phyloP scores from a whole-genome alignment of 2,797 vertebrate species.

The Sylvia borin region DNA sequence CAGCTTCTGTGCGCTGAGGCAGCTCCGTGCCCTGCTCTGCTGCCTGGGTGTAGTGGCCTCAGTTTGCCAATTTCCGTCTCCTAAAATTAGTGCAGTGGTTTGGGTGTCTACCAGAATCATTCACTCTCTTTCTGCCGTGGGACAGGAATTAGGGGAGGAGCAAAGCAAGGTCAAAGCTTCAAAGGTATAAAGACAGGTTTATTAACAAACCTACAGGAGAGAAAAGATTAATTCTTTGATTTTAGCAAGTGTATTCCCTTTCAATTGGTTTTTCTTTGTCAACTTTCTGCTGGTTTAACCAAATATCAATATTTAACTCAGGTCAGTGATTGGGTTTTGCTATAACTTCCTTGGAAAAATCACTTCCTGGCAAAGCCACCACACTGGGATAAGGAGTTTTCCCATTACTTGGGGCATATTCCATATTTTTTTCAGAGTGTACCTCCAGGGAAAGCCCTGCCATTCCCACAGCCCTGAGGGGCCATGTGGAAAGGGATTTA shows the following conservation, averaged over 20 bases:
- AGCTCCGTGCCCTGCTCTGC: not conserved
- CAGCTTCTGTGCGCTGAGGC: not conserved
- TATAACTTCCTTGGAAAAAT: not conserved
- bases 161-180: not conserved
- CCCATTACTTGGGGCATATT: not conserved
- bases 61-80: not conserved
- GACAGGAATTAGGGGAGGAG: no score
- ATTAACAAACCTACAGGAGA: not conserved
- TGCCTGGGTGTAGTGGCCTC: not conserved
- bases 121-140: no score
- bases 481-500: not conserved
- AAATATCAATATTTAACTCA: not conserved
- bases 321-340: not conserved
- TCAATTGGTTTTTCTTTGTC: no score
- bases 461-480: fast-evolving
- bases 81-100: not conserved
- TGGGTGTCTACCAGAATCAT: not conserved
- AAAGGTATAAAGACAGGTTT: not conserved
- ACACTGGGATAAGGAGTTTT: not conserved
- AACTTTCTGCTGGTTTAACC: not conserved
- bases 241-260: not conserved
- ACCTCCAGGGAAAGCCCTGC: not conserved
- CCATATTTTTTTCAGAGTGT: not conserved
- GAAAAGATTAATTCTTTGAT: not conserved
- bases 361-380: not conserved